These are phyloP conservation scores for Dasyprocta punctata DNA, from an alignment of 2,113 vertebrate genomes.

Conservation along the genomic window DNA sequence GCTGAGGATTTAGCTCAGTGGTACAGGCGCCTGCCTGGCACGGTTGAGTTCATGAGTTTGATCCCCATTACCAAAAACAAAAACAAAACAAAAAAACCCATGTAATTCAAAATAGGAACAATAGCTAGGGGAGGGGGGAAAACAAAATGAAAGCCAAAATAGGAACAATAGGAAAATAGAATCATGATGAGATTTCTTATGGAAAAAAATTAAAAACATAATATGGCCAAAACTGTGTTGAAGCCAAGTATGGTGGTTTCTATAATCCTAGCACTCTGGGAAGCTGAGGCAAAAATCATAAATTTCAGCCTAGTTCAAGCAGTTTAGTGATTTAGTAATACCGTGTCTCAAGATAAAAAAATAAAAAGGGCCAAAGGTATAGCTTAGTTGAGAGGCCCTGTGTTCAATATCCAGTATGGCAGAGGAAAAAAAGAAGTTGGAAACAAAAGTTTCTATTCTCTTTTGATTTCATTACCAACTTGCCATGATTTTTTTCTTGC, in stretches of 20 bases:
- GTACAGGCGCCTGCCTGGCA: no score
- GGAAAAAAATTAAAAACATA: constrained; percentile 26
- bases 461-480: constrained; percentile 15
- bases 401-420: neutral
- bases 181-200: neutral
- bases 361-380: neutral
- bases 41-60: no score
- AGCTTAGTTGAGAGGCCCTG: neutral
- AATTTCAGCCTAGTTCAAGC: neutral
- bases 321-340: neutral
- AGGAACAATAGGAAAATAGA: neutral
- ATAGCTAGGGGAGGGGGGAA: neutral
- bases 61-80: no score
- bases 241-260: neutral
- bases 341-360: neutral
- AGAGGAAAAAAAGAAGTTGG: neutral
- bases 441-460: neutral
- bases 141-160: neutral
- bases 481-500: neutral
- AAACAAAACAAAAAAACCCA: neutral
- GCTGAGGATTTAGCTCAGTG: no score
- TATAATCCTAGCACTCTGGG: neutral
- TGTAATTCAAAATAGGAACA: neutral
- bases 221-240: neutral
- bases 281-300: neutral